Conservation (phyloP, 1,140 invertebrate species). For the Agrypnia vestita region DNA sequence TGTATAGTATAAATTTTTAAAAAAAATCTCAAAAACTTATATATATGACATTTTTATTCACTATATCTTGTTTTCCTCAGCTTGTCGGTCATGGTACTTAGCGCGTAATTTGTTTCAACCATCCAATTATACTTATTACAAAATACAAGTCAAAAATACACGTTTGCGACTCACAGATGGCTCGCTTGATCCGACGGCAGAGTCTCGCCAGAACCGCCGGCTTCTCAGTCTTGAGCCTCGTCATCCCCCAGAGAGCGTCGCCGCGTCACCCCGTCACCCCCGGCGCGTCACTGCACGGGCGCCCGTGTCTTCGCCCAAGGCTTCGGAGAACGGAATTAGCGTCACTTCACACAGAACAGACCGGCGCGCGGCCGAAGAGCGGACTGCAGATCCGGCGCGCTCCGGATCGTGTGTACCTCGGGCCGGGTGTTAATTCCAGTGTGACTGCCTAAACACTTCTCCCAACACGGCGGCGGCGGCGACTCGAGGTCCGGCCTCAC, state of each 20-base stretch:
- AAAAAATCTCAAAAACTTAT: too few species aligned
- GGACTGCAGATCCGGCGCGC: not conserved
- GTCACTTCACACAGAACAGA: not conserved
- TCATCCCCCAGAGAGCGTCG: conserved; percentile 38
- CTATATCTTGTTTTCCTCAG: too few species aligned
- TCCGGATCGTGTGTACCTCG: conserved; percentile 18
- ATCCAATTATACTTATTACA: too few species aligned
- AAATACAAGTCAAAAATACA: too few species aligned
- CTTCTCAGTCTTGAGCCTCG: conserved; percentile 44
- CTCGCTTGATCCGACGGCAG: conserved; percentile 55
- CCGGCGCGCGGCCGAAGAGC: not conserved
- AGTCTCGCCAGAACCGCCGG: conserved; percentile 49
- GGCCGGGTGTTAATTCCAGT: not conserved
- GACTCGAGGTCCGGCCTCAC: not conserved
- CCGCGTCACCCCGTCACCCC: not conserved
- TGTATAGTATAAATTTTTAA: too few species aligned
- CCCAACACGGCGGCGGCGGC: conserved; percentile 9
- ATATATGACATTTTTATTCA: too few species aligned
- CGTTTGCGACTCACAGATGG: conserved; percentile 49
- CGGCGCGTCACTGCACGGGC: too few species aligned
- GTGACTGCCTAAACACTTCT: conserved; percentile 4
- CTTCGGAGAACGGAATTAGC: not conserved
- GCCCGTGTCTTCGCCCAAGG: not conserved
- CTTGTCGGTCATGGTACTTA: too few species aligned
- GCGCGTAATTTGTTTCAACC: too few species aligned